These are phyloP conservation scores for Oncorhynchus kisutch DNA, from an alignment of 2,113 vertebrate genomes.

Conservation along the genomic window DNA sequence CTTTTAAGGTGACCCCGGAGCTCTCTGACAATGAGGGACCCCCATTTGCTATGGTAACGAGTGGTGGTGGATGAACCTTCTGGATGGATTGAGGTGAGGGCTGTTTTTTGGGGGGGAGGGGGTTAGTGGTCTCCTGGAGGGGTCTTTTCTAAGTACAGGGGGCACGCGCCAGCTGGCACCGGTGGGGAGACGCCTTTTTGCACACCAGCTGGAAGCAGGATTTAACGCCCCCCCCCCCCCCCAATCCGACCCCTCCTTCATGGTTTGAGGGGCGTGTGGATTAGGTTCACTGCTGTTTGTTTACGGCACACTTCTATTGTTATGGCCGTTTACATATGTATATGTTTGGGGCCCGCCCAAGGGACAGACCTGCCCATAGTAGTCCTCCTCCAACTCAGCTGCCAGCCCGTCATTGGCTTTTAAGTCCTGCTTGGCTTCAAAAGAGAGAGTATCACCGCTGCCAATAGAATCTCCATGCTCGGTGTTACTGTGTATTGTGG, in stretches of 20 bases:
- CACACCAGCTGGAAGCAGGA: slow-evolving; percentile 70
- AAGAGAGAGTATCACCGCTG: no score
- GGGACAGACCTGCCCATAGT: no score
- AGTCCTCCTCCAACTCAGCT: no score
- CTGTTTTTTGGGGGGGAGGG: background rate
- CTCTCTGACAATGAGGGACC: slow-evolving; percentile 78
- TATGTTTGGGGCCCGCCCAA: no score
- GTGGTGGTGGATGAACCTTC: slow-evolving; percentile 63
- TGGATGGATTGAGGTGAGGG: slow-evolving; percentile 30
- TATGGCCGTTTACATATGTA: slow-evolving; percentile 11
- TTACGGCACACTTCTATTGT: slow-evolving; percentile 30
- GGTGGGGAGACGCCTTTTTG: slow-evolving; percentile 74
- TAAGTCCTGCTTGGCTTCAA: no score
- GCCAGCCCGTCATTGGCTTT: no score
- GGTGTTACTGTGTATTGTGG: no score
- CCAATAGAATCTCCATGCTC: no score
- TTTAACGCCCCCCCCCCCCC: slow-evolving; percentile 52
- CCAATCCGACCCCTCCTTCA: background rate
- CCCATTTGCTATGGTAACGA: slow-evolving; percentile 78
- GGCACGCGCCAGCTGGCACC: slow-evolving; percentile 80
- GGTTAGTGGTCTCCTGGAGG: no score
- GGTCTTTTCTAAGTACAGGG: slow-evolving; percentile 58
- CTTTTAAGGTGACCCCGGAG: slow-evolving; percentile 72
- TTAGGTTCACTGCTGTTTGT: slow-evolving; percentile 27
- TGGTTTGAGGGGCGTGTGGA: slow-evolving; percentile 20